A percentile compares a stretch with the other conserved stretches of the same genome.
These are phyloP conservation scores for Chanos chanos DNA, from an alignment of 2,797 vertebrate species.

Conservation along the genomic window DNA sequence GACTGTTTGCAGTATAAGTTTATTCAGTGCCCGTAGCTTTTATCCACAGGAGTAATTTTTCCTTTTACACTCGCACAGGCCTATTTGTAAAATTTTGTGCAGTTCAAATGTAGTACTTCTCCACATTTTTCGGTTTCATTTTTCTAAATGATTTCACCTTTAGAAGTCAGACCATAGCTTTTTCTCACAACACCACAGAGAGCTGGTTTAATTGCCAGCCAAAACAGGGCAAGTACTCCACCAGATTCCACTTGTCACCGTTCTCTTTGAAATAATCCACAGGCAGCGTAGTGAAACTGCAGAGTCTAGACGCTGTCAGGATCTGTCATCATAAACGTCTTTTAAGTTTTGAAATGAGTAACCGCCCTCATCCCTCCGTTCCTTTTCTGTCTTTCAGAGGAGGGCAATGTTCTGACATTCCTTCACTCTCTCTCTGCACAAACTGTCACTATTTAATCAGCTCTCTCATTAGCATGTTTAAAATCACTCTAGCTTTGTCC, in stretches of 20 bases:
- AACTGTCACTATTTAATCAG: not conserved
- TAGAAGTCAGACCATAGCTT: conserved; percentile 18
- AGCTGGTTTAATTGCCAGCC: conserved; percentile 4
- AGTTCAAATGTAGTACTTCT: no score
- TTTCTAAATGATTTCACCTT: no score
- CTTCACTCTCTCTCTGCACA: conserved; percentile 56
- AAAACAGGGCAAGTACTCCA: conserved; percentile 28
- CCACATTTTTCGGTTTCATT: no score
- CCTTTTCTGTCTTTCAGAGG: conserved; percentile 69
- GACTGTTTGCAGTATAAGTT: no score
- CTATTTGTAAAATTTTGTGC: no score
- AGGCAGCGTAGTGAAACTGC: conserved; percentile 1
- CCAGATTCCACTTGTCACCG: not conserved
- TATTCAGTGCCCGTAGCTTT: no score
- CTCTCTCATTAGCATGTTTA: not conserved
- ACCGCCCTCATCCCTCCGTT: conserved; percentile 38
- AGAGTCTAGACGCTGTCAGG: conserved; percentile 6
- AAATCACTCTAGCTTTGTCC: no score
- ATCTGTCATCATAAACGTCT: conserved; percentile 26
- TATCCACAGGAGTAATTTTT: no score
- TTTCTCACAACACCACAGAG: conserved; percentile 19
- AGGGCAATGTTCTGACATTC: conserved; percentile 69
- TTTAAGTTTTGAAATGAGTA: conserved; percentile 30
- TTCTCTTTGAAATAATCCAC: conserved; percentile 29
- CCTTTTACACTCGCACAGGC: no score